Evolutionary conservation across 2,797 vertebrate genomes (phyloP), one percentile per base, ranked within the genome.

Genomic region (Paramormyrops hopkinsi): DNA sequence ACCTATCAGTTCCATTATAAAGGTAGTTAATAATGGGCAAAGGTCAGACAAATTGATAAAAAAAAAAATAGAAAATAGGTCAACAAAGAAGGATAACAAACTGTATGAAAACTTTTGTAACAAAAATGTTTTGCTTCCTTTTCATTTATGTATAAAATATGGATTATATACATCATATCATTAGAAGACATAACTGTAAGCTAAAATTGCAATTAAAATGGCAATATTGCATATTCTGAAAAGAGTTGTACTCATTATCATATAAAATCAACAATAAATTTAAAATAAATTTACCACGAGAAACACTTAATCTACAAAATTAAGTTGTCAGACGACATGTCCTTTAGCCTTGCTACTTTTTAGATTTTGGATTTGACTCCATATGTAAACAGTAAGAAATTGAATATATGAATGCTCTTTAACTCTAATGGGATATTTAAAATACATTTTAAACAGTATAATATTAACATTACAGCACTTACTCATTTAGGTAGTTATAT

Each of bases 1-100:
- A 95, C 95, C 95, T 96, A 95, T 95, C 95, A 94, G 88, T 93
- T 94, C 93, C 93, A 94, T 93, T 88, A 88, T 91, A 89, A 91
- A 94, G 92, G 94, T 93, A 89, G 94, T 93, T 93, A 94, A 73
- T 94, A 94, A 95, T 94, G 94, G 94, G 94, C 93, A 94, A 92
- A 85, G 88, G 94, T 95, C 93, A 91, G 90, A 91, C 91, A 93
- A 93, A 94, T 88, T 79, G 93, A 94, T 90, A 92, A 90, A 91
- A 48, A 48, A 48, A 48, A 48, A 82, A 88, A 62, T 41, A 29
- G 46, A 48, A 69, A 44, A 46, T 86, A 56, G 50, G 51, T 56
- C 51, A 41, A 56, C 76, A 14, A 86, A 37, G 14, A 41, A 56
- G 6, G 33, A 56, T 12, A 84, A 41, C 11, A 89, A 79, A 82